Evolutionary conservation across 2,888 invertebrate species (phyloP).

Genomic region (Ormyrus pomaceus): DNA sequence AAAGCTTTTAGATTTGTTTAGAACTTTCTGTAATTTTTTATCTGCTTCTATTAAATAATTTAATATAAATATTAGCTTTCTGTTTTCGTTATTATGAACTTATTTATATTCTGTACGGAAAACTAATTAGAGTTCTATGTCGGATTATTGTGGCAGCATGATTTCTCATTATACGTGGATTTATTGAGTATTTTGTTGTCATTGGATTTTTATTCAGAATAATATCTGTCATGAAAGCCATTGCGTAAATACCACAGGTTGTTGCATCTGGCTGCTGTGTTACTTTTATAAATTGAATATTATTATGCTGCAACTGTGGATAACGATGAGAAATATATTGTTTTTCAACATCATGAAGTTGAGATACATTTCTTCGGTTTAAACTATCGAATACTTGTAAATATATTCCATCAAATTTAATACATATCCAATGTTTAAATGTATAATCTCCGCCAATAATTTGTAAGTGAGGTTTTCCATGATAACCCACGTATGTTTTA

Average conservation of each 20-base stretch:
- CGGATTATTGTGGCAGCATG: neutral
- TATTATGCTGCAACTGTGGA: neutral
- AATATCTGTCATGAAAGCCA: neutral
- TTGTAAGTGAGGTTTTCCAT: neutral
- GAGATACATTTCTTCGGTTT: neutral
- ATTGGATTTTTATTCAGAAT: neutral
- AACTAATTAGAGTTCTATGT: neutral
- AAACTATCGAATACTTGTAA: neutral
- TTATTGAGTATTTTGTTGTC: neutral
- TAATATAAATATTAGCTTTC: no score
- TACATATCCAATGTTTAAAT: neutral
- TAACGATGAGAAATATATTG: neutral
- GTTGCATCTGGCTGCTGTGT: neutral
- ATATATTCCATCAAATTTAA: neutral
- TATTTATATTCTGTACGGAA: neutral
- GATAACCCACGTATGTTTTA: neutral
- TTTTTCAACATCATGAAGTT: neutral
- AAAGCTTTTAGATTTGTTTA: no score
- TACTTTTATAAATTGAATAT: no score
- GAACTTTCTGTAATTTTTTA: no score
- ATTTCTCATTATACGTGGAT: slow-evolving; percentile 3
- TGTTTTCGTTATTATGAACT: no score
- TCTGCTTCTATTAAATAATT: no score
- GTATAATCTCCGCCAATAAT: neutral
- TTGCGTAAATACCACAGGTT: neutral